Base-by-base conservation (phyloP, 2,888 invertebrate species). In the Taphrorychus bicolor region DNA sequence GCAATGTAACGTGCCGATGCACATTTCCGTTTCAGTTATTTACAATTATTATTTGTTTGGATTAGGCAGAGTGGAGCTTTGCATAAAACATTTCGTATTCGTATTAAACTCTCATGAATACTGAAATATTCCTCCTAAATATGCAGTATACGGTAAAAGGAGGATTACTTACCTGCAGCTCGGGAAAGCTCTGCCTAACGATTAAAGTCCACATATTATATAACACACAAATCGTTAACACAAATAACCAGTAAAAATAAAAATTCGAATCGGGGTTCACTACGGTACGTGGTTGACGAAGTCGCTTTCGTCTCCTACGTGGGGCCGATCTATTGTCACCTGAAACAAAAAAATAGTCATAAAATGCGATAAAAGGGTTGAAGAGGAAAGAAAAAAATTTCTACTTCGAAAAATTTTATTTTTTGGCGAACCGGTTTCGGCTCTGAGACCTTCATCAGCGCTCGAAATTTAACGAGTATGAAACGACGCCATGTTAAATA, bases 151-250 rank as follows among this genome's bases (percentile, higher is more conserved):
- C n/a, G n/a, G n/a, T n/a, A n/a, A n/a, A n/a, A n/a, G n/a, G n/a
- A n/a, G n/a, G n/a, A n/a, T n/a, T n/a, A 45, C 45, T 75, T 73
- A 80, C 80, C 86, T 93, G 93, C 70, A 97, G 86, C 81, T 97
- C 97, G 18, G 95, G 94, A 82, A 97, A 93, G 80, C 96, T 96
- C 83, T 97, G 95, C 60, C 97, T 87, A 49, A 96, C 97, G 76
- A 97, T 97, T 71, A 95, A 87, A 23, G 97, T 94, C 97, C 97
- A 97, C 73, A 96, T 87, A 84, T 97, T 97, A 84, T 97, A 97
- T 68, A 97, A 87, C 74, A 97, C 94, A 81, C 95, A 94, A 72
- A 90, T 82, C 53, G 97, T 95, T 75, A 96, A 87, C 71, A 95
- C 83, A 87, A 94, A 91, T 74, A 97, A 84, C 97, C 97, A 97